Evolutionary conservation across 2,888 invertebrate genomes (phyloP).

Genomic region (Bursaphelenchus okinawaensis): DNA sequence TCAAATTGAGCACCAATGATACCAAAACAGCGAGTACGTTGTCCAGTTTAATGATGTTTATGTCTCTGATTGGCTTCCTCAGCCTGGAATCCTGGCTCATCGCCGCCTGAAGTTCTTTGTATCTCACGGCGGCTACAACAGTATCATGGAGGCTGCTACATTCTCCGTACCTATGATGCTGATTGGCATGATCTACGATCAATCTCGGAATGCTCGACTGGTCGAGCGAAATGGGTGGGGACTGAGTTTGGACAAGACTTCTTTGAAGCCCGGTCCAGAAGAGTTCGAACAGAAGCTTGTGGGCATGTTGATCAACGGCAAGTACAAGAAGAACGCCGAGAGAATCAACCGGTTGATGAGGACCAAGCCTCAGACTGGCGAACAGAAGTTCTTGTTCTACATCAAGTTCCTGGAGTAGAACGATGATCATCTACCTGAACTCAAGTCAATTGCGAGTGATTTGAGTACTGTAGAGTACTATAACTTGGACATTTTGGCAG

Average conservation of each 20-base stretch:
- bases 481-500: not conserved
- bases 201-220: slow-evolving; percentile 25
- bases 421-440: slow-evolving; percentile 19
- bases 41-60: slow-evolving; percentile 21
- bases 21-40: slow-evolving; percentile 14
- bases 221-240: slow-evolving; percentile 39
- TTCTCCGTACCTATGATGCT: slow-evolving; percentile 33
- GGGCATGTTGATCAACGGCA: slow-evolving; percentile 24
- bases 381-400: slow-evolving; percentile 12
- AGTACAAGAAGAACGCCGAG: slow-evolving; percentile 10
- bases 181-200: slow-evolving; percentile 33
- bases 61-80: slow-evolving; percentile 36
- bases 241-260: slow-evolving; percentile 14
- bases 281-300: slow-evolving; percentile 19
- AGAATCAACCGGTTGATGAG: slow-evolving; percentile 8
- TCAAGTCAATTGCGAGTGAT: not conserved
- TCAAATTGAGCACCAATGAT: slow-evolving; percentile 34
- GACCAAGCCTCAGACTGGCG: slow-evolving; percentile 18
- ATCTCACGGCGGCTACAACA: slow-evolving; percentile 44
- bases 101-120: slow-evolving; percentile 31
- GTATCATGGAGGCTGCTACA: slow-evolving; percentile 36
- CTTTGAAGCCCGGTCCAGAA: slow-evolving; percentile 19
- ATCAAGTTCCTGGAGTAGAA: slow-evolving; percentile 13
- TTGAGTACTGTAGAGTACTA: not conserved
- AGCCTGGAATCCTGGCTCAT: slow-evolving; percentile 31